These are phyloP conservation scores for Drosophila neonasuta DNA, from an alignment of 2,888 invertebrate species.

Conservation along the genomic window DNA sequence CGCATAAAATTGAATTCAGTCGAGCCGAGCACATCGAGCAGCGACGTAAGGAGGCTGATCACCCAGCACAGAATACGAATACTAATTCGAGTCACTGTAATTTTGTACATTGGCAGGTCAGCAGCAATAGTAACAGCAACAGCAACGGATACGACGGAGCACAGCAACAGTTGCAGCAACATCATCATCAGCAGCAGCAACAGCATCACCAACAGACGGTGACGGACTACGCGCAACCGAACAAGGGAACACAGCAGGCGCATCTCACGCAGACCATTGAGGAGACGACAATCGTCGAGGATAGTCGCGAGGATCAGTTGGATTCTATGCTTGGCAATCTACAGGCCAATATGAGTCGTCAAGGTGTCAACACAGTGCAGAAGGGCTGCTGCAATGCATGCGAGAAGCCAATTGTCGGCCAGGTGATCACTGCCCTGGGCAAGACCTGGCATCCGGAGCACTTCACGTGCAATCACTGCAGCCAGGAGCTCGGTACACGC, in stretches of 20 bases:
- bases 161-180: conserved; percentile 36
- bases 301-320: conserved; percentile 82
- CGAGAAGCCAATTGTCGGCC: conserved; percentile 99
- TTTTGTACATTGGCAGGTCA: conserved; percentile 83
- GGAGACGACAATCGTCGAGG: conserved; percentile 80
- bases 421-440: conserved; percentile 95
- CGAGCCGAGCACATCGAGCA: conserved; percentile 74
- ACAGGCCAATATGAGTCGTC: conserved; percentile 98
- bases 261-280: conserved; percentile 82
- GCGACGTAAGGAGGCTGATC: conserved; percentile 62
- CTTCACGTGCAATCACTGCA: conserved; percentile 98
- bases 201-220: conserved; percentile 85
- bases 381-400: conserved; percentile 99
- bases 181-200: conserved; percentile 68
- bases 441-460: conserved; percentile 99
- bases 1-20: conserved; percentile 82
- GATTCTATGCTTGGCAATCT: conserved; percentile 85
- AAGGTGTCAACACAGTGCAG: conserved; percentile 98
- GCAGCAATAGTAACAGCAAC: conserved; percentile 77
- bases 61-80: neutral
- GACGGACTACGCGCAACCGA: conserved; percentile 88
- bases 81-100: conserved; percentile 22
- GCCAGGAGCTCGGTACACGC: conserved; percentile 96
- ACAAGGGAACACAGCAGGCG: conserved; percentile 83
- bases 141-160: conserved; percentile 16